These are phyloP conservation scores for Forbesichthys agassizii DNA, from an alignment of 2,113 vertebrate genomes.

Conservation along the genomic window DNA sequence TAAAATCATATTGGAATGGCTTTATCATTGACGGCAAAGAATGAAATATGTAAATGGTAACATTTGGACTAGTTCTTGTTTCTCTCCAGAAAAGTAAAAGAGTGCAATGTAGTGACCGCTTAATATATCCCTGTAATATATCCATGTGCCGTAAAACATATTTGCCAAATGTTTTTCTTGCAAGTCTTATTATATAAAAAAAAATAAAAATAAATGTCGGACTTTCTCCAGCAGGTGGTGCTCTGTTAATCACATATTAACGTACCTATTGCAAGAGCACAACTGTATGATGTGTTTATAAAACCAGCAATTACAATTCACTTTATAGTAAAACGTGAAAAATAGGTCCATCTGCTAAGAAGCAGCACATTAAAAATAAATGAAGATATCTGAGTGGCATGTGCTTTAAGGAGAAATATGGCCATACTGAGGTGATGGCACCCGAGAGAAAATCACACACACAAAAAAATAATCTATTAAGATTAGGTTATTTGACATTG, in stretches of 20 bases:
- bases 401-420: slow-evolving; percentile 34
- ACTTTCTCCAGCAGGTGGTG: slow-evolving; percentile 59
- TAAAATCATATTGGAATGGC: slow-evolving; percentile 47
- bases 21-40: slow-evolving; percentile 46
- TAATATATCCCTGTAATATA: neutral
- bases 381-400: slow-evolving; percentile 39
- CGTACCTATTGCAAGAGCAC: slow-evolving; percentile 40
- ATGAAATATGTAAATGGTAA: slow-evolving; percentile 30
- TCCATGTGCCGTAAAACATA: no score
- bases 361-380: slow-evolving; percentile 42
- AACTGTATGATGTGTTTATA: slow-evolving; percentile 10
- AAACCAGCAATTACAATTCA: slow-evolving; percentile 11
- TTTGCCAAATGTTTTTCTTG: no score
- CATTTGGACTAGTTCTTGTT: slow-evolving; percentile 25
- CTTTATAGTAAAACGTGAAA: slow-evolving; percentile 11
- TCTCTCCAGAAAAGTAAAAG: slow-evolving; percentile 23
- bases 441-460: neutral
- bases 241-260: slow-evolving; percentile 37
- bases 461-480: slow-evolving; percentile 13
- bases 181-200: no score
- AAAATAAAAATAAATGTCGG: slow-evolving; percentile 15
- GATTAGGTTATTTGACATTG: slow-evolving; percentile 18
- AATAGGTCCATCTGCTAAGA: slow-evolving; percentile 63
- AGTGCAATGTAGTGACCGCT: slow-evolving; percentile 26
- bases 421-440: slow-evolving; percentile 8